A percentile compares a stretch with the other conserved stretches of the same genome.
Conservation (phyloP, 1,140 invertebrate genomes). For the Atopsyche davidsoni region DNA sequence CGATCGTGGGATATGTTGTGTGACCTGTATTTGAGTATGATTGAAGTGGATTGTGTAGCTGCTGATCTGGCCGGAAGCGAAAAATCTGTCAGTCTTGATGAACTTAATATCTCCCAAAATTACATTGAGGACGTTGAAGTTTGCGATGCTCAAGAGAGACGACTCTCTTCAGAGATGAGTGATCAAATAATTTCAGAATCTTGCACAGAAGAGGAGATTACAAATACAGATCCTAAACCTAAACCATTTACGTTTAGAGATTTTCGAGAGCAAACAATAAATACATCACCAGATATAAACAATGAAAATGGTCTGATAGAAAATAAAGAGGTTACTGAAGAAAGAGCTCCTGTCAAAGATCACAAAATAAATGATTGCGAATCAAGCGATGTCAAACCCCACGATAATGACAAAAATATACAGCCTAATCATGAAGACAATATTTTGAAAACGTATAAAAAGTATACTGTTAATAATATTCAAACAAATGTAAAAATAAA, state of each 20-base stretch:
- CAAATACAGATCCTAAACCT: slow-evolving; percentile 1
- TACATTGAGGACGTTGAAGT: too few relatives aligned
- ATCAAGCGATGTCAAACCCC: too few relatives aligned
- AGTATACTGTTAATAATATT: slow-evolving; percentile 12
- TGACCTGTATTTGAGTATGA: slow-evolving; percentile 45
- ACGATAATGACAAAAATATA: too few relatives aligned
- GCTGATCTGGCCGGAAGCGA: slow-evolving; percentile 38
- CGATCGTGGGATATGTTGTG: slow-evolving; percentile 54
- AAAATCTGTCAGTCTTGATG: slow-evolving; percentile 26
- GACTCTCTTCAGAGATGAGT: too few relatives aligned
- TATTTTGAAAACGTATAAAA: slow-evolving; percentile 7
- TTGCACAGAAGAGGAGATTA: too few relatives aligned
- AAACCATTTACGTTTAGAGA: slow-evolving; percentile 48
- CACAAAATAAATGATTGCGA: background rate
- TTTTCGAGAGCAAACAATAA: slow-evolving; percentile 38
- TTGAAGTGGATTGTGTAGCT: slow-evolving; percentile 47
- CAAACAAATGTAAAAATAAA: slow-evolving; percentile 3
- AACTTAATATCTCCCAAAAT: too few relatives aligned
- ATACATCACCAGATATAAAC: slow-evolving; percentile 8
- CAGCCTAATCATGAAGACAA: too few relatives aligned
- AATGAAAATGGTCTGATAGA: slow-evolving; percentile 7
- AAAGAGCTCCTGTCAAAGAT: background rate
- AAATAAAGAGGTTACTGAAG: too few relatives aligned
- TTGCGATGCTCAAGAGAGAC: too few relatives aligned
- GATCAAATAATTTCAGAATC: too few relatives aligned